Conservation (phyloP, 2,113 vertebrate genomes). For the Cariama cristata region DNA sequence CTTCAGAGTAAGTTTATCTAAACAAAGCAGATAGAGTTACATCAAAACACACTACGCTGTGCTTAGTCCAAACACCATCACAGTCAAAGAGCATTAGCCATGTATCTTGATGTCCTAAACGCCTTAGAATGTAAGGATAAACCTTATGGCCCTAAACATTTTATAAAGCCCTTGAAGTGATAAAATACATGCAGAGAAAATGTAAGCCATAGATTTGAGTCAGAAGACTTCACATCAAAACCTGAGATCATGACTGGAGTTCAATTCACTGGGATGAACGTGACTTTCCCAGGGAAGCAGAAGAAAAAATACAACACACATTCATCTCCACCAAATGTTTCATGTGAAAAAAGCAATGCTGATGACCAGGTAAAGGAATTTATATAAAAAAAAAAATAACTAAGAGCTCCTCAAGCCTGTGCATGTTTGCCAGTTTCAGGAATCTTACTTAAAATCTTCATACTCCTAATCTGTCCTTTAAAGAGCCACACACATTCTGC, state of each 20-base stretch:
- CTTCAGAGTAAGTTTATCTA: constrained; percentile 95
- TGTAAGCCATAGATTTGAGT: background rate
- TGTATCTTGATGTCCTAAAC: background rate
- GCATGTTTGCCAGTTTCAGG: background rate
- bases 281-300: background rate
- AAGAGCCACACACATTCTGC: background rate
- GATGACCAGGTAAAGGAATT: background rate
- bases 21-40: constrained; percentile 40
- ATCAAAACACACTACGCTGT: background rate
- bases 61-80: background rate
- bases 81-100: background rate
- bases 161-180: background rate
- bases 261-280: background rate
- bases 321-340: background rate
- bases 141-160: background rate
- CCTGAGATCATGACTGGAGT: background rate
- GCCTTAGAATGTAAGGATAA: background rate
- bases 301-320: background rate
- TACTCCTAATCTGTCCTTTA: background rate
- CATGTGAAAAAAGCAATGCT: background rate
- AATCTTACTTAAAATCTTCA: background rate
- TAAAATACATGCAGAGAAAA: background rate
- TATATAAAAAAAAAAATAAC: background rate
- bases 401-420: background rate
- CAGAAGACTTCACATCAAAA: background rate